A percentile compares a stretch with the other conserved stretches of the same genome.
phyloP scores from a whole-genome alignment of 2,113 vertebrate genomes.

The Mesembrinibis cayennensis region DNA sequence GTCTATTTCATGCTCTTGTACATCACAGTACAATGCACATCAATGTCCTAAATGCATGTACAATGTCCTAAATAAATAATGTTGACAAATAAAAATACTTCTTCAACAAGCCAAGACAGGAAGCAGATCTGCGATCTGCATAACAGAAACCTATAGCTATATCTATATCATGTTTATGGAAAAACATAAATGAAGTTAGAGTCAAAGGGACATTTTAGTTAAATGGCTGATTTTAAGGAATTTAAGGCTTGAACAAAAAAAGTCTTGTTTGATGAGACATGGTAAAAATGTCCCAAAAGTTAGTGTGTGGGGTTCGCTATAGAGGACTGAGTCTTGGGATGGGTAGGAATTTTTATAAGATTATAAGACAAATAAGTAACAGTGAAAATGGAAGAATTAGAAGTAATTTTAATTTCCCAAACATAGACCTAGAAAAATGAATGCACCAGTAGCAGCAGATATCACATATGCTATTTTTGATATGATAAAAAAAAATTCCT shows the following conservation, averaged over 20 bases:
- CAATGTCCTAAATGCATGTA: background rate
- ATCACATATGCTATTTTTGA: background rate
- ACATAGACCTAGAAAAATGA: background rate
- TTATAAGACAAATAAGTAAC: background rate
- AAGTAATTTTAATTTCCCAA: background rate
- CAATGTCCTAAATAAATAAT: background rate
- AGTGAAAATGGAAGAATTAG: background rate
- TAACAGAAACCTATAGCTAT: background rate
- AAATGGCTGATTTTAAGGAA: background rate
- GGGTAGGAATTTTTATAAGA: background rate
- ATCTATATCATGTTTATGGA: background rate
- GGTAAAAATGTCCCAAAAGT: background rate
- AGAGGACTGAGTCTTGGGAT: background rate
- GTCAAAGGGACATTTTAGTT: background rate
- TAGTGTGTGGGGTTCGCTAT: background rate
- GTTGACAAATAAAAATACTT: background rate
- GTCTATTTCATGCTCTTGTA: background rate
- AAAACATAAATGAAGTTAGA: background rate
- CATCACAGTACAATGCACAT: accelerated
- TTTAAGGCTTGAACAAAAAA: background rate
- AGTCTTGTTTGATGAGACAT: background rate
- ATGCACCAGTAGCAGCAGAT: background rate
- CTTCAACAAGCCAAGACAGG: background rate
- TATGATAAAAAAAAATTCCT: background rate
- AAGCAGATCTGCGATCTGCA: background rate